Conservation (phyloP, 2,888 invertebrate genomes). For the Pachydiplax longipennis region DNA sequence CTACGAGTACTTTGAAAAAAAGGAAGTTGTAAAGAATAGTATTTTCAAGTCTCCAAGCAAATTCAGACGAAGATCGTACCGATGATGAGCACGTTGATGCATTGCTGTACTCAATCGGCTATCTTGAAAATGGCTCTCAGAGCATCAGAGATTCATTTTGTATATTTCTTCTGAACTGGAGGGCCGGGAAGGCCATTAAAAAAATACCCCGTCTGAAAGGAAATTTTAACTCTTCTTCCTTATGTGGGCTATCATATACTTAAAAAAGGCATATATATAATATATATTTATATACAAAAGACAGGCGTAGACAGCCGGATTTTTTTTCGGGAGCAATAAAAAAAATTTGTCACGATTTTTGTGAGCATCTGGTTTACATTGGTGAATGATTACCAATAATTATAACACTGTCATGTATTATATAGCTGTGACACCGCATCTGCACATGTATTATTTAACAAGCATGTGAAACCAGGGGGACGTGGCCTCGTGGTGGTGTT, state of each 20-base stretch:
- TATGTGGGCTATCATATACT: conserved; percentile 30
- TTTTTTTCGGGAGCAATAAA: conserved; percentile 45
- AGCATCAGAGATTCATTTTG: neutral
- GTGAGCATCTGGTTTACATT: conserved; percentile 35
- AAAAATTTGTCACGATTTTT: conserved; percentile 43
- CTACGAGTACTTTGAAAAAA: conserved; percentile 2
- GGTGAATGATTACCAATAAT: conserved; percentile 35
- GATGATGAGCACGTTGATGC: neutral
- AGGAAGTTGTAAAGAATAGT: neutral
- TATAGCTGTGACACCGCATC: conserved; percentile 43
- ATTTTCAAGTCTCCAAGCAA: neutral
- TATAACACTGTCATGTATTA: conserved; percentile 41
- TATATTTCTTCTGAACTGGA: neutral
- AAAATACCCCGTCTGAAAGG: conserved; percentile 20
- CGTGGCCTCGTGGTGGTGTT: conserved; percentile 20
- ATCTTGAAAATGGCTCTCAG: neutral
- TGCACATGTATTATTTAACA: conserved; percentile 35
- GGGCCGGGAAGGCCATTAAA: neutral
- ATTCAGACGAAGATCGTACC: neutral
- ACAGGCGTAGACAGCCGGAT: conserved; percentile 44
- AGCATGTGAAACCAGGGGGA: conserved; percentile 41
- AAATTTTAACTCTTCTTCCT: conserved; percentile 38
- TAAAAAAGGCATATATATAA: conserved; percentile 19
- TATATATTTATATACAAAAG: conserved; percentile 37
- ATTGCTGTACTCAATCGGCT: neutral